Evolutionary conservation across 2,113 vertebrate species (phyloP), one percentile per base, ranked within the genome.

Genomic region (Hystrix cristata): DNA sequence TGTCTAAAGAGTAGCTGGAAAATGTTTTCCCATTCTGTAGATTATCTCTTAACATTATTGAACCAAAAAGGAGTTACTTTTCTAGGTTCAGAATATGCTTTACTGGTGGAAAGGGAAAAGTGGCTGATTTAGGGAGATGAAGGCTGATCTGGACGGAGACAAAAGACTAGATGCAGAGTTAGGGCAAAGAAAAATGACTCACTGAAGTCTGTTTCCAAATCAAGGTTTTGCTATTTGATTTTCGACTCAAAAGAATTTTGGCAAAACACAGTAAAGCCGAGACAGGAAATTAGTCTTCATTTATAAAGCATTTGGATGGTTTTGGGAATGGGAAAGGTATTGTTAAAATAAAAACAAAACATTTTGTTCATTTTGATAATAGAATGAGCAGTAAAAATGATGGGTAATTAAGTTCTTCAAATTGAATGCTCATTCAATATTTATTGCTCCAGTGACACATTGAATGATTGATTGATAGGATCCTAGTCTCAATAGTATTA

Each of bases 221-320:
- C 82, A 96, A 31, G 25, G 64, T 48, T 95, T 95, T 97, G 83
- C 87, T 94, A 90, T 89, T 96, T 91, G 86, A 87, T 84, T 97
- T 94, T 91, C 83, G 85, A 97, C 57, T 78, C 43, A 48, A 43
- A 8, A 10, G 86, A 83, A 78, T 89, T 95, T 87, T 96, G 93
- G 64, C 34, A 96, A 97, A 93, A 91, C 82, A 34, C 71, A 48
- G 34, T 84, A 90, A 94, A 87, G n/a, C 38, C 84, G 38, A 95
- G 83, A 72, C 87, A 92, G 89, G 95, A 94, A 96, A 87, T 93
- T 80, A 91, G 82, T 90, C 57, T 95, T 95, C 64, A 78, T 87
- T 94, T 97, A 89, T n/a, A 91, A 96, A 89, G 23, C 21, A 93
- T 86, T 86, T 97, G 59, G 82, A 95, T 94, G 18, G 18, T 74